Evolutionary conservation across 2,113 vertebrate species (phyloP).

Genomic region (Aptenodytes patagonicus): DNA sequence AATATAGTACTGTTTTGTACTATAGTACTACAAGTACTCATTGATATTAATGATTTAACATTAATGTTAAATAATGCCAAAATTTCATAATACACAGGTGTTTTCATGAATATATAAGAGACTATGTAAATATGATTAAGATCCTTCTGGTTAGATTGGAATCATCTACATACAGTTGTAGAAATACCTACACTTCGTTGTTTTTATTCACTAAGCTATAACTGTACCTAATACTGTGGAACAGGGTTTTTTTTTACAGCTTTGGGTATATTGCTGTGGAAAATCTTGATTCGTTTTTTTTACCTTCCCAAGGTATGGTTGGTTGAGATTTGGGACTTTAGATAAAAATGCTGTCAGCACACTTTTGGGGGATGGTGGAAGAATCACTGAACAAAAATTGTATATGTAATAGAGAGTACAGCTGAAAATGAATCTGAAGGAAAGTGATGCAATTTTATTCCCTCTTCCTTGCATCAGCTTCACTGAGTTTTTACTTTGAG

Average conservation of each 20-base stretch:
- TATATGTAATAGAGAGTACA: not conserved
- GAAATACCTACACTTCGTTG: not conserved
- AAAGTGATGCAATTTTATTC: not conserved
- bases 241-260: not conserved
- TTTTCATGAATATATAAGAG: not conserved
- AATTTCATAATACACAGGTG: not conserved
- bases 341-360: not conserved
- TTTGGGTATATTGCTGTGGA: not conserved
- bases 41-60: not conserved
- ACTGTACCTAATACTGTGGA: not conserved
- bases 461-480: not conserved
- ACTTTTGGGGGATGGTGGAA: not conserved
- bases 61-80: not conserved
- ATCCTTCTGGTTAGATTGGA: not conserved
- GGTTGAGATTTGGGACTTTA: not conserved
- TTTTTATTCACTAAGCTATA: not conserved
- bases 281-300: not conserved
- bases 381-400: not conserved
- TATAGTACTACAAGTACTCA: not conserved
- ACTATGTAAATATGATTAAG: not conserved
- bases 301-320: not conserved
- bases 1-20: no score
- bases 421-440: not conserved
- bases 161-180: not conserved
- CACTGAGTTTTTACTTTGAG: not conserved